Evolutionary conservation across 2,113 vertebrate genomes (phyloP).

Genomic region (Mustelus asterias): DNA sequence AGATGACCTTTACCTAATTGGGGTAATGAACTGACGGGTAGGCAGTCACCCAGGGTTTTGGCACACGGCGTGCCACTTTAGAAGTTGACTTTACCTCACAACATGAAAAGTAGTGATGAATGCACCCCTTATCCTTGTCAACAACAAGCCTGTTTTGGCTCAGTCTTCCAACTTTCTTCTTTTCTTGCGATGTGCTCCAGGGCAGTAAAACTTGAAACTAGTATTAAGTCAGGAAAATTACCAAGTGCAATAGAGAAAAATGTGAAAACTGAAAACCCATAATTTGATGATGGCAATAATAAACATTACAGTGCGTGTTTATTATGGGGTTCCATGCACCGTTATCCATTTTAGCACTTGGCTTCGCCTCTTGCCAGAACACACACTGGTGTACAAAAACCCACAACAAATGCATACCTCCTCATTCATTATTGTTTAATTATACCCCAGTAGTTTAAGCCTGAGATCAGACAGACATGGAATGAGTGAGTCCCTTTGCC

Average conservation of each 20-base stretch:
- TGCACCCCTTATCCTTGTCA: background rate
- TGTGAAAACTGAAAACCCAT: slow-evolving; percentile 32
- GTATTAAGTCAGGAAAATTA: slow-evolving; percentile 35
- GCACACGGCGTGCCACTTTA: background rate
- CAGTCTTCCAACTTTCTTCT: background rate
- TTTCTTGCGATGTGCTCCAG: slow-evolving; percentile 23
- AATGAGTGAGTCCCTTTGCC: slow-evolving; percentile 27
- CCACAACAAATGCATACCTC: slow-evolving; percentile 36
- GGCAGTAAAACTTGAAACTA: slow-evolving; percentile 32
- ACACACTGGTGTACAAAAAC: slow-evolving; percentile 31
- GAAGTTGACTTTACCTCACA: background rate
- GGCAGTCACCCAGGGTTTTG: background rate
- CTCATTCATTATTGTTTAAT: slow-evolving; percentile 33
- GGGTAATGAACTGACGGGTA: background rate
- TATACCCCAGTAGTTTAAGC: slow-evolving; percentile 2
- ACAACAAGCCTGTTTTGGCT: background rate
- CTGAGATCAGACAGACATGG: slow-evolving; percentile 26
- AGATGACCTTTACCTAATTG: background rate
- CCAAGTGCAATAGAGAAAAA: slow-evolving; percentile 32
- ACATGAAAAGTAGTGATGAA: background rate
- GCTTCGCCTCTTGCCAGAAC: slow-evolving; percentile 32
- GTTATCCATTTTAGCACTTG: slow-evolving; percentile 31
- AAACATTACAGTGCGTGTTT: slow-evolving; percentile 18
- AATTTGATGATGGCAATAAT: slow-evolving; percentile 29
- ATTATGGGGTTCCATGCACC: background rate